Evolutionary conservation across 2,888 invertebrate genomes (phyloP).

Genomic region (Drosophila percnosoma): DNA sequence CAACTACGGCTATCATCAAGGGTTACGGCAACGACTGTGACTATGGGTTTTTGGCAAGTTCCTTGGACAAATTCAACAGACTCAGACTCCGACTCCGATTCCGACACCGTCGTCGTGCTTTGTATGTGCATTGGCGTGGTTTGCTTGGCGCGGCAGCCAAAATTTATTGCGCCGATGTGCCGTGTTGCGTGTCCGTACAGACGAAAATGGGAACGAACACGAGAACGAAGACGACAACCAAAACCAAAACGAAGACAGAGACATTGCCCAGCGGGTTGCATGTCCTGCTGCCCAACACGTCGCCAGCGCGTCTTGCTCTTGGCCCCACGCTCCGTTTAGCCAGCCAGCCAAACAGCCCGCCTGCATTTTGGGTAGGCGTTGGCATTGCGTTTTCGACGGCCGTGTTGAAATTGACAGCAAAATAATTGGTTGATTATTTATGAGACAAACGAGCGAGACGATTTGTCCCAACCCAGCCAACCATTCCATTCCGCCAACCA

Average conservation of each 20-base stretch:
- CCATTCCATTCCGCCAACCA: constrained; percentile 36
- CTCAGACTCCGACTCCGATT: constrained; percentile 22
- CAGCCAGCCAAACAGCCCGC: background rate
- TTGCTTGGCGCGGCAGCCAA: constrained; percentile 69
- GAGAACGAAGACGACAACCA: constrained; percentile 15
- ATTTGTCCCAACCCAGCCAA: constrained; percentile 1
- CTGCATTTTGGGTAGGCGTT: constrained; percentile 57
- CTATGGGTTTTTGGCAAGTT: constrained; percentile 47
- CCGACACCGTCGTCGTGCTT: constrained; percentile 9
- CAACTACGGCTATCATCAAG: constrained; percentile 16
- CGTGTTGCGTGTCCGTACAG: constrained; percentile 55
- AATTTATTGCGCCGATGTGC: constrained; percentile 67
- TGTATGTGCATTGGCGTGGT: constrained; percentile 47
- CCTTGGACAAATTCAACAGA: constrained; percentile 67
- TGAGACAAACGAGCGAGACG: constrained; percentile 65
- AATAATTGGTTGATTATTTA: constrained; percentile 83
- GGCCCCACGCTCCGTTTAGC: background rate
- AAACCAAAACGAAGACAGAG: constrained; percentile 28
- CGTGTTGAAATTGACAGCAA: constrained; percentile 83
- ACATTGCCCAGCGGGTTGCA: constrained; percentile 75
- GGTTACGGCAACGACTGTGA: constrained; percentile 20
- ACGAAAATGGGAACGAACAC: constrained; percentile 8
- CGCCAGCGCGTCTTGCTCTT: constrained; percentile 18
- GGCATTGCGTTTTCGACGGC: constrained; percentile 73
- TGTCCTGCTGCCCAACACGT: constrained; percentile 51